Conservation (phyloP, 2,113 vertebrate genomes). For the Pollimyrus isidori region DNA sequence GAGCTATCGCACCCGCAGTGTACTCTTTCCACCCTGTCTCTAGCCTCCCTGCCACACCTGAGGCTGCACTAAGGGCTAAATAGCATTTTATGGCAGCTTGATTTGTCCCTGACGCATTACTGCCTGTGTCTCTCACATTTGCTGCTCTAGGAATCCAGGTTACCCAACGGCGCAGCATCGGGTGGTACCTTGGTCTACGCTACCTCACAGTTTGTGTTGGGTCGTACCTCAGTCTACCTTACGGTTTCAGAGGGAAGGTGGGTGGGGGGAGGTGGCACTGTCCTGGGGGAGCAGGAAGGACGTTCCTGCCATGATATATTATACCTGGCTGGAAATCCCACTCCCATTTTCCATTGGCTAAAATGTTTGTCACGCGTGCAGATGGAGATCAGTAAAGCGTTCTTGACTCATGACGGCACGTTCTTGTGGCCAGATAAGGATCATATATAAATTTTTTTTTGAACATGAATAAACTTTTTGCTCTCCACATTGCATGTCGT, state of each 20-base stretch:
- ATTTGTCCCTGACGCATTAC: neutral
- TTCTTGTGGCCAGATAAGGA: neutral
- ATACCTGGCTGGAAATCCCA: too few species aligned
- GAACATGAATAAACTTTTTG: too few species aligned
- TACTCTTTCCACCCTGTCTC: neutral
- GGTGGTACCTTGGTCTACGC: neutral
- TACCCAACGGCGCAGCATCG: neutral
- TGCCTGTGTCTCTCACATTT: neutral
- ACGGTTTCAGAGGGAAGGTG: too few species aligned
- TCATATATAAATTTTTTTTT: neutral
- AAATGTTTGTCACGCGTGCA: neutral
- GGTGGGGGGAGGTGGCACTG: too few species aligned
- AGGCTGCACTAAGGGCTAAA: neutral
- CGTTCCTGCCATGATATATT: too few species aligned
- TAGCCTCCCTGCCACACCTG: neutral
- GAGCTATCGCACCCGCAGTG: neutral
- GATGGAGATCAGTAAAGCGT: neutral
- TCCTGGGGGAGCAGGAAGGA: too few species aligned
- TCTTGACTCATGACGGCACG: neutral
- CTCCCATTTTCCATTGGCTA: too few species aligned
- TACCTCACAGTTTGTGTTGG: neutral
- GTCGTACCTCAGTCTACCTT: too few species aligned
- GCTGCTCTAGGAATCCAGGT: neutral
- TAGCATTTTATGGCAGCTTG: neutral
- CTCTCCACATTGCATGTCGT: neutral